Evolutionary conservation across 2,888 invertebrate genomes (phyloP).

Genomic region (Hylaea fasciaria): DNA sequence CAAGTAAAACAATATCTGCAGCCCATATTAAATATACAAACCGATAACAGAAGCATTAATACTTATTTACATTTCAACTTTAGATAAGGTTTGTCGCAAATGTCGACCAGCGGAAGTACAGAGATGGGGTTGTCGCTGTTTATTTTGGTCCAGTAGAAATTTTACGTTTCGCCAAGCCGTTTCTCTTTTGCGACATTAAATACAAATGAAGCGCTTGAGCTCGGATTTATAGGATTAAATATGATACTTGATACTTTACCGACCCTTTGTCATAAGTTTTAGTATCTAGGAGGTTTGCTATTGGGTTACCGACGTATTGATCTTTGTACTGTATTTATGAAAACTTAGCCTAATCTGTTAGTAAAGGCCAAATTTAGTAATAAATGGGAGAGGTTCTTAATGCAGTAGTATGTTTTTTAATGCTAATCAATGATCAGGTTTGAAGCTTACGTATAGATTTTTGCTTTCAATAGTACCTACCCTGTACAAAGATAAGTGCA

Average conservation of each 20-base stretch:
- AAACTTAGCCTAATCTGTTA: conserved; percentile 1
- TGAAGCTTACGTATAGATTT: too few species aligned
- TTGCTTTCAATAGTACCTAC: too few species aligned
- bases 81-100: neutral
- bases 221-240: conserved; percentile 18
- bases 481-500: too few species aligned
- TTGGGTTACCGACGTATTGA: neutral
- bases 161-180: neutral
- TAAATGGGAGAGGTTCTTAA: too few species aligned
- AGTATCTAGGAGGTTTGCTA: conserved; percentile 8
- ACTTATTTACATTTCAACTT: conserved; percentile 6
- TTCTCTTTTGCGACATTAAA: neutral
- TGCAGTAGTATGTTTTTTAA: too few species aligned
- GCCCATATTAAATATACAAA: too few species aligned
- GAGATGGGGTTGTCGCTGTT: neutral
- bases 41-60: neutral
- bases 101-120: neutral
- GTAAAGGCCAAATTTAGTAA: neutral
- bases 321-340: neutral
- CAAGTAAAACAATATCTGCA: too few species aligned
- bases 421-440: too few species aligned
- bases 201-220: conserved; percentile 3
- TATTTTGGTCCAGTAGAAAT: too few species aligned
- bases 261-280: conserved; percentile 10
- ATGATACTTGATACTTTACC: conserved; percentile 6